Evolutionary conservation across 2,113 vertebrate species (phyloP).

Genomic region (Phasianus colchicus): DNA sequence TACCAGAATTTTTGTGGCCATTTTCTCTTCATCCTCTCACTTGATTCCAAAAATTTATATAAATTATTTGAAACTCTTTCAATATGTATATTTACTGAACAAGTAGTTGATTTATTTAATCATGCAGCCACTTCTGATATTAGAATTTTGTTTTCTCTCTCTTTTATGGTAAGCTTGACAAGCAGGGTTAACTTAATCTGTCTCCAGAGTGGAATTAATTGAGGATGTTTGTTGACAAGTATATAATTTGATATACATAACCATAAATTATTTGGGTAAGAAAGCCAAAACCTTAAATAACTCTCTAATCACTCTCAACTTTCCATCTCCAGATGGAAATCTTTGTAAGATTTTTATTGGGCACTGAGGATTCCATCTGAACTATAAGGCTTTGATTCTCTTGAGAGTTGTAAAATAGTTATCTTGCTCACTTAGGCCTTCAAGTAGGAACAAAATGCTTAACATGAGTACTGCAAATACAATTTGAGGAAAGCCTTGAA

Average conservation of each 20-base stretch:
- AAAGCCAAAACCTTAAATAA: neutral
- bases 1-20: neutral
- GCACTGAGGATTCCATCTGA: neutral
- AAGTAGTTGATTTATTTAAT: neutral
- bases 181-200: neutral
- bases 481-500: neutral
- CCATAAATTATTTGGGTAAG: neutral
- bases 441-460: neutral
- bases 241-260: no score
- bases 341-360: neutral
- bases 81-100: neutral
- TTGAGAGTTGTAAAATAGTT: neutral
- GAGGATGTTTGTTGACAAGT: neutral
- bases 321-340: neutral
- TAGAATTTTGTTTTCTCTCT: neutral
- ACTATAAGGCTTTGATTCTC: neutral
- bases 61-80: neutral
- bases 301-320: neutral
- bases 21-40: neutral
- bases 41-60: neutral
- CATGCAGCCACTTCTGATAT: neutral
- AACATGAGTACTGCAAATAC: neutral
- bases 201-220: neutral
- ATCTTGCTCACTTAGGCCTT: neutral
- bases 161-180: neutral